A percentile compares a stretch with the other conserved stretches of the same genome.
Conservation (phyloP, 2,113 vertebrate genomes). For the Willisornis vidua region DNA sequence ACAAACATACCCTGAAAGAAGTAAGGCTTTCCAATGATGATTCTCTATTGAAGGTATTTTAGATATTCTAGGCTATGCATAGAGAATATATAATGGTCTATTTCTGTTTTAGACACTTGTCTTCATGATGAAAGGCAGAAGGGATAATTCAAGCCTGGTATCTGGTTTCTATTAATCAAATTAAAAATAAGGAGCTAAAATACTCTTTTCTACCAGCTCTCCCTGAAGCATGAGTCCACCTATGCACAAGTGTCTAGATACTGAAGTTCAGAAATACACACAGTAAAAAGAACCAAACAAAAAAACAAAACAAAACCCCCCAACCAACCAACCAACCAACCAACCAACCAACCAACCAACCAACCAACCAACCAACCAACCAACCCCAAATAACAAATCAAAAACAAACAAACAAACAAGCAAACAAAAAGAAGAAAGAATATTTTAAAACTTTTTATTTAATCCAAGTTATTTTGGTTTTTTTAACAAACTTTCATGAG, state of each 20-base stretch:
- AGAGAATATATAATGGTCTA: neutral
- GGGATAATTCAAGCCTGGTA: neutral
- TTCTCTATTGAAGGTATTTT: neutral
- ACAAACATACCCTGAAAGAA: neutral
- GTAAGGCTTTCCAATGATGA: neutral
- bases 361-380: neutral
- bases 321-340: neutral
- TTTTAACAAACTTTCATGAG: neutral
- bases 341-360: no score
- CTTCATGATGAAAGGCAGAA: neutral
- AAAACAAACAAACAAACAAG: neutral
- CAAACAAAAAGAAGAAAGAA: neutral
- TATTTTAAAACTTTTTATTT: neutral
- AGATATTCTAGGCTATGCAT: neutral
- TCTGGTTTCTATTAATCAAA: slow-evolving; percentile 34
- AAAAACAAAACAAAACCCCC: neutral
- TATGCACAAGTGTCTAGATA: neutral
- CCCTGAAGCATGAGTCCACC: neutral
- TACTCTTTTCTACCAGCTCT: neutral
- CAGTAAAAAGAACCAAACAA: neutral
- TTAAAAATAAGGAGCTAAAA: slow-evolving; percentile 18
- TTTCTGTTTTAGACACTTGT: neutral
- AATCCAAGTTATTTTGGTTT: neutral
- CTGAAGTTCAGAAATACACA: neutral
- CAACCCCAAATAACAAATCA: no score